Conservation (phyloP, 2,888 invertebrate species). For the Anthrax anthrax region DNA sequence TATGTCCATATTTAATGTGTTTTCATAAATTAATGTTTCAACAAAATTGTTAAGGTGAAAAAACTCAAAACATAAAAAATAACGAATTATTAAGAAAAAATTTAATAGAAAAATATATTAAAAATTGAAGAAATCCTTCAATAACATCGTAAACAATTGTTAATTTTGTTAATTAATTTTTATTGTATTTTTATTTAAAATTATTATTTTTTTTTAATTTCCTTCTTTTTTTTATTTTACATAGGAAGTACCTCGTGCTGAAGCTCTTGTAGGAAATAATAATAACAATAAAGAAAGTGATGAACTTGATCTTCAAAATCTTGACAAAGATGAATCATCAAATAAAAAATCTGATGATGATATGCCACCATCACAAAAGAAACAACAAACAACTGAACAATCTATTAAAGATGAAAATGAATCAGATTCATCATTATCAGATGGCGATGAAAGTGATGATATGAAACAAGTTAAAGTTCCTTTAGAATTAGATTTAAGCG, state of each 20-base stretch:
- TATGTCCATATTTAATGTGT: too few species aligned
- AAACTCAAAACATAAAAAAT: too few species aligned
- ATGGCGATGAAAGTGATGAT: conserved; percentile 44
- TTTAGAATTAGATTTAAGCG: conserved; percentile 68
- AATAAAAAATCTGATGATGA: conserved; percentile 10
- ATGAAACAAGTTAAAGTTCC: conserved; percentile 57
- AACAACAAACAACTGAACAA: conserved; percentile 16
- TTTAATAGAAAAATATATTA: too few species aligned
- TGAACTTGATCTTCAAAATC: conserved; percentile 23
- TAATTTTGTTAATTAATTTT: too few species aligned
- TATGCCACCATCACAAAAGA: conserved; percentile 19
- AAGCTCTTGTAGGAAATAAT: conserved; percentile 34
- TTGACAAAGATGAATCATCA: conserved; percentile 21
- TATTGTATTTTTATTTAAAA: neutral
- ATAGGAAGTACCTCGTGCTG: conserved; percentile 33
- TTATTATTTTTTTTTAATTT: neutral
- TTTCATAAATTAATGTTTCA: too few species aligned
- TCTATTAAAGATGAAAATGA: conserved; percentile 22
- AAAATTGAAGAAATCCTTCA: too few species aligned
- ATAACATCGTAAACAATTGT: too few species aligned
- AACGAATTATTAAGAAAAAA: too few species aligned
- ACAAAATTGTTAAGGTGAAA: too few species aligned
- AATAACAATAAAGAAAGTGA: conserved; percentile 15
- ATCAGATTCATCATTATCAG: conserved; percentile 42
- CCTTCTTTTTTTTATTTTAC: conserved; percentile 8